Conservation (phyloP, 2,888 invertebrate genomes). For the Ennomos erosarius region DNA sequence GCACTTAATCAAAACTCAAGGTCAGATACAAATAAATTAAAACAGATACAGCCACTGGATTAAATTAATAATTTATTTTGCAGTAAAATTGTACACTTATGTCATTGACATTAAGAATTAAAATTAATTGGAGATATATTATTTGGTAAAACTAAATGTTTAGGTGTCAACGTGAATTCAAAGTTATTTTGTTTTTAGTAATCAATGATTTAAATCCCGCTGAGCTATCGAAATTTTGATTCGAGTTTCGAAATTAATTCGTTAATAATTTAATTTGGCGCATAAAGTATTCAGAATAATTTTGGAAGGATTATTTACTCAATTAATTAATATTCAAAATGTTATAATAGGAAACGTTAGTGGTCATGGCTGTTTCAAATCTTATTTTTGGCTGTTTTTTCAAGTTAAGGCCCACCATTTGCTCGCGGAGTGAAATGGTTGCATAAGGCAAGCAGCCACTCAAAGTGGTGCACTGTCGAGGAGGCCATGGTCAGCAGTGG, state of each 20-base stretch:
- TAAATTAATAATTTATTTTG: constrained; percentile 21
- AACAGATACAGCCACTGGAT: constrained; percentile 25
- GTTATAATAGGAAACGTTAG: too few relatives aligned
- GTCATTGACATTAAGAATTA: constrained; percentile 11
- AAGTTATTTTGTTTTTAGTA: constrained; percentile 56
- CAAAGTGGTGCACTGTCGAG: too few relatives aligned
- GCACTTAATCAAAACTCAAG: constrained; percentile 59
- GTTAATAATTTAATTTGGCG: constrained; percentile 7
- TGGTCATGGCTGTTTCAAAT: too few relatives aligned
- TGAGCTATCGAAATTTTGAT: constrained; percentile 44
- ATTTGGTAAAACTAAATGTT: background rate
- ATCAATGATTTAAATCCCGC: constrained; percentile 66
- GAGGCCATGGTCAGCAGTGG: too few relatives aligned
- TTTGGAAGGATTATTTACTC: too few relatives aligned
- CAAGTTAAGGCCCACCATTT: too few relatives aligned
- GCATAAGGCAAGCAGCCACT: too few relatives aligned
- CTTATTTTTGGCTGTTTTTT: too few relatives aligned
- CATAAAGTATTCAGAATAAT: constrained; percentile 3
- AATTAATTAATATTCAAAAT: too few relatives aligned
- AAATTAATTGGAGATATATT: constrained; percentile 11
- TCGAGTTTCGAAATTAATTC: constrained; percentile 33
- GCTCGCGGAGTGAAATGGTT: too few relatives aligned
- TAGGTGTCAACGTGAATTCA: constrained; percentile 57
- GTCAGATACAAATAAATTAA: constrained; percentile 69
- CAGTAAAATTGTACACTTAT: constrained; percentile 2